Conservation (phyloP, 37 sponge, comb jelly and placozoan species). For the Oscarella lobularis region DNA sequence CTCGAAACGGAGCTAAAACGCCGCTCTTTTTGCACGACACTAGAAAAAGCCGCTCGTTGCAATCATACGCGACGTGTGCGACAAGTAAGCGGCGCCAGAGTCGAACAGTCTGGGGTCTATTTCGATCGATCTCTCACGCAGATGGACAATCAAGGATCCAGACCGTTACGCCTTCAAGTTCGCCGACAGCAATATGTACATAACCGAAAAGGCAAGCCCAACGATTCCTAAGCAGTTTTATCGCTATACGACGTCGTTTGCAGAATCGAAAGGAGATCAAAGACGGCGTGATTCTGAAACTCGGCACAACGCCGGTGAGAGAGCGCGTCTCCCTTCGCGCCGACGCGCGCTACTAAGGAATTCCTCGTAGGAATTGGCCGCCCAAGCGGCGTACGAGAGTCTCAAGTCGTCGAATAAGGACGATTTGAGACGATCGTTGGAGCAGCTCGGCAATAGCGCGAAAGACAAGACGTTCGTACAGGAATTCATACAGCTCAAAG, state of each 20-base stretch:
- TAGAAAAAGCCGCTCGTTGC: neutral
- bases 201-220: slow-evolving; percentile 6
- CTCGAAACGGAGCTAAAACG: neutral
- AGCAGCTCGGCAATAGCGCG: neutral
- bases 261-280: neutral
- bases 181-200: slow-evolving; percentile 4
- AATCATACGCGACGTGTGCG: neutral
- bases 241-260: neutral
- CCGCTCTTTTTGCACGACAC: too few species aligned
- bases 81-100: neutral
- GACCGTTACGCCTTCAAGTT: slow-evolving; percentile 1
- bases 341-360: neutral
- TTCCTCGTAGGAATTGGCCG: neutral
- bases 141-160: neutral
- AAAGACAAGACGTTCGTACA: neutral
- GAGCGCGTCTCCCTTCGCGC: neutral
- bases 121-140: neutral
- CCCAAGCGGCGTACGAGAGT: neutral
- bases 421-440: neutral
- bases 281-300: neutral
- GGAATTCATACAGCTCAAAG: neutral
- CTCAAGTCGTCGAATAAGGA: neutral
- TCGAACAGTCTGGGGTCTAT: neutral
- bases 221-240: neutral
- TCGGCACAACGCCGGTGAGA: neutral